Base-by-base conservation (phyloP, 2,113 vertebrate species). In the Chlamydotis undulata region DNA sequence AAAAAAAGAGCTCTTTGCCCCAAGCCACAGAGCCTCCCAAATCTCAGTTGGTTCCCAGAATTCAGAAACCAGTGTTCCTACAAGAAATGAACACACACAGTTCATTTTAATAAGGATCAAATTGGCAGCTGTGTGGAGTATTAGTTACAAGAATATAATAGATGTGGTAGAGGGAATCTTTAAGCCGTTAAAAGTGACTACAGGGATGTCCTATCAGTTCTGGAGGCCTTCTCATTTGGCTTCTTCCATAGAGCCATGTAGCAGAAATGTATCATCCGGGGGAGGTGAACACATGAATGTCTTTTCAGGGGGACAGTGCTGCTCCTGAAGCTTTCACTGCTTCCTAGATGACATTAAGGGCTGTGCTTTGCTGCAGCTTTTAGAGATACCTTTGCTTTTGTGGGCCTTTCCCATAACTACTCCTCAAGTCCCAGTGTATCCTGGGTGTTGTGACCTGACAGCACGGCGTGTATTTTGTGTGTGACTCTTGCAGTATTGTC, bases 31-130 rank as follows among this genome's bases (percentile, higher is more conserved):
- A 93, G 76, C 92, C 93, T 97, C 87, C 94, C 92, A 93, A 93
- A 92, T 86, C 89, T 95, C 63, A 2, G 31, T 56, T 93, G 52
- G 92, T 97, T 96, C 95, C 91, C 95, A 97, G 96, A 93, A 96
- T 96, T 95, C 74, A 92, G 80, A 91, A 79, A 93, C 65, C 69
- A 92, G 84, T 64, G 70, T 75, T 96, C 78, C 84, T 96, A 75
- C 67, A 56, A 94, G 87, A 92, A 96, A 94, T 80, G 91, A 97
- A 90, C 94, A 97, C 80, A 90, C 80, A 64, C 3, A 93, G 87
- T 93, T 96, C 74, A 0, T 86, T 96, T 97, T 92, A 93, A 91
- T 93, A 92, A 89, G 87, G 74, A 75, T 85, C 64, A 41, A 95
- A 94, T 74, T 89, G 92, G 87, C 87, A 95, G 76, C 77, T 80